A percentile compares a stretch with the other conserved stretches of the same genome.
phyloP scores from a whole-genome alignment of 2,113 vertebrate species.

The Strix aluco region DNA sequence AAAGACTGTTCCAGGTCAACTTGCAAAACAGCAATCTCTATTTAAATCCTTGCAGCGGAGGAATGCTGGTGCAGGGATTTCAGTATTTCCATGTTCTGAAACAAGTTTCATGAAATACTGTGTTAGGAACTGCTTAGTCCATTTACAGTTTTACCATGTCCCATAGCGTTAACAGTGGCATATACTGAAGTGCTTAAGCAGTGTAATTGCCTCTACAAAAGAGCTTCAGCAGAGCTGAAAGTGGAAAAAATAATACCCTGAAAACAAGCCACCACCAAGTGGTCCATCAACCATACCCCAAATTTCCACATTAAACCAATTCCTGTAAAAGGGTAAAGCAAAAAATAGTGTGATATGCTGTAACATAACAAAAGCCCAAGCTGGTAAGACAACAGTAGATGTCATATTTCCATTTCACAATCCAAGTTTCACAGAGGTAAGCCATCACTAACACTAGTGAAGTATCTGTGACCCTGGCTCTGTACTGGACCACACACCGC shows the following conservation, averaged over 20 bases:
- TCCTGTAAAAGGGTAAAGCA: not conserved
- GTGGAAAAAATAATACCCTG: not conserved
- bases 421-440: not conserved
- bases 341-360: not conserved
- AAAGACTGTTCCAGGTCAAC: slow-evolving; percentile 56
- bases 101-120: not conserved
- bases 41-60: not conserved
- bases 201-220: not conserved
- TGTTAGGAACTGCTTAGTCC: not conserved
- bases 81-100: not conserved
- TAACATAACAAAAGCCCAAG: not conserved
- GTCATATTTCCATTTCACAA: not conserved
- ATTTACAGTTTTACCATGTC: not conserved
- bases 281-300: not conserved
- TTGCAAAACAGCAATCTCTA: not conserved
- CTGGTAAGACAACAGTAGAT: not conserved
- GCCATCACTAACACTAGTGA: not conserved
- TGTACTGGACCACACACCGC: not conserved
- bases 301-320: not conserved
- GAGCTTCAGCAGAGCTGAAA: not conserved
- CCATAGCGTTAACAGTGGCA: not conserved
- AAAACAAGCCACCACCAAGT: not conserved
- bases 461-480: not conserved
- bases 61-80: not conserved
- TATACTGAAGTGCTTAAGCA: not conserved